Evolutionary conservation across 2,888 invertebrate genomes (phyloP), one percentile per base, ranked within the genome.

Genomic region (Cecidostiba fungosa): DNA sequence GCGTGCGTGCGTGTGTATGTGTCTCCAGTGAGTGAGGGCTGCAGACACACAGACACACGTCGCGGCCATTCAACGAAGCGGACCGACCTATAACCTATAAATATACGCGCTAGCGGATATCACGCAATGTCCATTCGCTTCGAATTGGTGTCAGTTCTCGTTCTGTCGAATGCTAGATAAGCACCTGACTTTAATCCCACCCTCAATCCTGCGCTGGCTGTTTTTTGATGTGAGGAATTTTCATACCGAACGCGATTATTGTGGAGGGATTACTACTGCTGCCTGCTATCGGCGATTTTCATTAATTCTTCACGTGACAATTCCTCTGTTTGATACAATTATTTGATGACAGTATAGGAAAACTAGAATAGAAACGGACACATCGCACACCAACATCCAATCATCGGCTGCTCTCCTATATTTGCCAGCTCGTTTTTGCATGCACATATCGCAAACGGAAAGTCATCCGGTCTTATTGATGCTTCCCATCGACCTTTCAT

Each of bases 131-230:
- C 54, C 72, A 77, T 82, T 82, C n/a, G 47, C n/a, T 26, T 47
- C 54, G 72, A 36, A 77, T 84, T 32, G 73, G 54, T 72, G 62
- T 26, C 74, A 72, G 47, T 74, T 85, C 84, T 82, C 78, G 85
- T 87, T 87, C 86, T 73, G 59, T 86, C 86, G 78, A 86, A 78
- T 74, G 43, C 12, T 6, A 50, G 26, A 50, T 74, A 54, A 54
- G 76, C 76, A 76, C 76, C 29, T 54, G 77, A 50, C 73, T 77
- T 43, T 85, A 74, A 78, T 43, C 54, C 47, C 72, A 39, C 39
- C 26, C 62, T 84, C 73, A 86, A 72, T 76, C 72, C 76, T 66
- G 5, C 29, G 6, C 32, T 19, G 2, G 19, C 29, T 32, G 32
- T n/a, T 50, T 19, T 76, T 76, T 16, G 32, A 32, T 3, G 16